Conservation (phyloP, 2,113 vertebrate genomes). For the Ctenomys sociabilis region DNA sequence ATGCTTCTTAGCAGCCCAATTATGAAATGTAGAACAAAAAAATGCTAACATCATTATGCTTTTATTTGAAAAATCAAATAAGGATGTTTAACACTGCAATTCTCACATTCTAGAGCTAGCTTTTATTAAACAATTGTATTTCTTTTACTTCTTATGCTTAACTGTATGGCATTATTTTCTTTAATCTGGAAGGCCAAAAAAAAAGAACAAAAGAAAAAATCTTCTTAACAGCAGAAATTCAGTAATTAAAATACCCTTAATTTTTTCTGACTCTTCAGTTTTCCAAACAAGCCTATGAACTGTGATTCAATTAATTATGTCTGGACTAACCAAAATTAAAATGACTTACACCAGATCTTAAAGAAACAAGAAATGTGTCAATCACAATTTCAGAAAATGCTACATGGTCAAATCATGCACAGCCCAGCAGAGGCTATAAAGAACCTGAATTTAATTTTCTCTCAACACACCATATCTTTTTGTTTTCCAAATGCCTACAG, state of each 20-base stretch:
- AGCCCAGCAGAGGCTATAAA: conserved; percentile 2
- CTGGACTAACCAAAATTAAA: conserved; percentile 39
- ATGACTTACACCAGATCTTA: conserved; percentile 11
- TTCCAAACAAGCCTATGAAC: conserved; percentile 1
- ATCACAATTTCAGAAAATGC: neutral
- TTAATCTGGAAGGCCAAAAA: neutral
- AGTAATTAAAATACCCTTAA: conserved; percentile 29
- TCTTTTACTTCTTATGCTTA: conserved; percentile 46
- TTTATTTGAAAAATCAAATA: neutral
- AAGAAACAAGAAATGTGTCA: conserved; percentile 35
- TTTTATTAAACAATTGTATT: conserved; percentile 25
- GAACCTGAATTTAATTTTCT: conserved; percentile 48
- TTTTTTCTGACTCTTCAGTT: conserved; percentile 58
- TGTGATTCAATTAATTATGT: conserved; percentile 65
- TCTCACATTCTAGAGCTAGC: conserved; percentile 21
- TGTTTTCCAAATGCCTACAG: conserved; percentile 45
- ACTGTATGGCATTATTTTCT: conserved; percentile 41
- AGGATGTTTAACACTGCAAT: neutral
- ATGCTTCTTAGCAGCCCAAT: neutral
- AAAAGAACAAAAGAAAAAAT: neutral
- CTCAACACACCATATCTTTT: neutral
- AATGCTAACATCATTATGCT: neutral
- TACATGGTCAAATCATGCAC: neutral
- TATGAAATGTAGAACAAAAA: conserved; percentile 3
- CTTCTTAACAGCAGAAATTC: neutral